Evolutionary conservation across 2,113 vertebrate genomes (phyloP), one percentile per base, ranked within the genome.

Genomic region (Guaruba guarouba): DNA sequence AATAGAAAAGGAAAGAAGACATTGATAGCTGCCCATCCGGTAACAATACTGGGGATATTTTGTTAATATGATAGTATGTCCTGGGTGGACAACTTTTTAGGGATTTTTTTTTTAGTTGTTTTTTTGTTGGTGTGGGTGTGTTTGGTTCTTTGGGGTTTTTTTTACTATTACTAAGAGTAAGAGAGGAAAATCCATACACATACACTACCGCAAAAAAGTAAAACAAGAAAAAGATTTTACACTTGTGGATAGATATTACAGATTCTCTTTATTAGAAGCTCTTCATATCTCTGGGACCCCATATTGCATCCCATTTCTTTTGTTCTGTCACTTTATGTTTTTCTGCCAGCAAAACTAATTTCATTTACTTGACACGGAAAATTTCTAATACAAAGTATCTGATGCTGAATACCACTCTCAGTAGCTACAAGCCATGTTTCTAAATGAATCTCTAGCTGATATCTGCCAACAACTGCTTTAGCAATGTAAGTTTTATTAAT

Each of bases 331-430:
- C 75, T 82, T 88, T 48, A 69, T 76, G 69, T 88, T 90, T 93
- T 93, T 77, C 88, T 93, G 66, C 86, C 82, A 95, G 88, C 86
- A 77, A 90, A 93, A 92, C 54, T 82, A 71, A 94, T 93, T 91
- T 87, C 57, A 87, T 92, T 95, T 92, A 19, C 81, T 87, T 93
- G 94, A 95, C 86, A 90, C 55, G 37, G 19, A 93, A 93, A 95
- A 89, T 87, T 87, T 87, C 87, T 82, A 93, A 91, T 95, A 93
- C 88, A 74, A 91, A 84, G 49, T 75, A 77, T 86, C 78, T 89
- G 83, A 92, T 88, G 61, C 68, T 71, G 79, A 80, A 82, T 86
- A 92, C 28, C 31, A 76, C 70, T 95, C 70, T 92, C 61, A 86
- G 92, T 68, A 88, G 92, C 90, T 94, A 86, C 64, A 92, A 96